Evolutionary conservation across 2,797 vertebrate genomes (phyloP).

Genomic region (Sebastes kiyomatsui): DNA sequence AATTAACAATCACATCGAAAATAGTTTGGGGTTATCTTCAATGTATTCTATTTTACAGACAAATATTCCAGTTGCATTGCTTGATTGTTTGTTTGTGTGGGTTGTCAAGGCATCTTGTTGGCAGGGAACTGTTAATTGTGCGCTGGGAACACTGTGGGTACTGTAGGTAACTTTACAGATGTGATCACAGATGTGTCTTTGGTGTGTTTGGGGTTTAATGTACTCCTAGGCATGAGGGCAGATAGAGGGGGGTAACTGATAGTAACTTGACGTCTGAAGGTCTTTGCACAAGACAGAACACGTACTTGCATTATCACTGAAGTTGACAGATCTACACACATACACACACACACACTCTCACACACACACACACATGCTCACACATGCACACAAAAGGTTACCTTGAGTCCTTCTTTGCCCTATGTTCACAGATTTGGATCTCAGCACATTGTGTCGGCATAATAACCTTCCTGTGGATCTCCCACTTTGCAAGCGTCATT

Average conservation of each 20-base stretch:
- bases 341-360: constrained; percentile 3
- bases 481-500: constrained; percentile 1
- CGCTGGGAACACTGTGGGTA: constrained; percentile 40
- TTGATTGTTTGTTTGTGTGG: constrained; percentile 29
- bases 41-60: constrained; percentile 81
- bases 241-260: constrained; percentile 40
- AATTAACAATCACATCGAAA: constrained; percentile 85
- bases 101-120: constrained; percentile 17
- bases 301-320: constrained; percentile 57
- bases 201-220: constrained; percentile 51
- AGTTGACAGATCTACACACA: constrained; percentile 38
- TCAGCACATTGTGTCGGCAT: constrained; percentile 30
- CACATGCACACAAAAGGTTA: constrained; percentile 26
- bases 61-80: constrained; percentile 78
- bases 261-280: constrained; percentile 61
- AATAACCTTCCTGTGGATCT: constrained; percentile 25
- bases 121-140: constrained; percentile 8
- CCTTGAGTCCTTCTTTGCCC: constrained; percentile 39
- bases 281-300: constrained; percentile 67
- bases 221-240: constrained; percentile 48
- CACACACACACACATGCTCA: constrained; percentile 20
- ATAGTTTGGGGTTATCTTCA: constrained; percentile 85
- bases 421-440: constrained; percentile 50
- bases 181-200: constrained; percentile 57
- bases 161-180: constrained; percentile 15